These are phyloP conservation scores for Abscondita cerata DNA, from an alignment of 2,888 invertebrate species.

Conservation along the genomic window DNA sequence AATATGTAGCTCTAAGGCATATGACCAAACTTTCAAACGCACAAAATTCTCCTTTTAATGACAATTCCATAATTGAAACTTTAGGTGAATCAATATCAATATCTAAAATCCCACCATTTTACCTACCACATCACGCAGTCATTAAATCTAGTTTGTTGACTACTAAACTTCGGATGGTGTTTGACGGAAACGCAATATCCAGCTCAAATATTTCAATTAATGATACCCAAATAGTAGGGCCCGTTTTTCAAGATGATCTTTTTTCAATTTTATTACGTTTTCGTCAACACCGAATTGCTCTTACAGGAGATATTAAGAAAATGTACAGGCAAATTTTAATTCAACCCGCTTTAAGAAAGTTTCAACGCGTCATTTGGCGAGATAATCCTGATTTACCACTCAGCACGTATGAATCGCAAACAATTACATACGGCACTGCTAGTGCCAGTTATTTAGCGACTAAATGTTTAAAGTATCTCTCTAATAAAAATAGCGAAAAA, in stretches of 20 bases:
- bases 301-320: constrained; percentile 9
- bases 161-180: constrained; percentile 4
- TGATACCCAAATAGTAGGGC: constrained; percentile 2
- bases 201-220: neutral
- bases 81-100: neutral
- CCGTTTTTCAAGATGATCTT: neutral
- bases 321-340: constrained; percentile 10
- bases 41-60: too few relatives aligned
- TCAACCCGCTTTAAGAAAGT: neutral
- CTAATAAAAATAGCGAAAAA: too few relatives aligned
- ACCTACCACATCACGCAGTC: constrained; percentile 14
- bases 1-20: constrained; percentile 6
- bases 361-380: too few relatives aligned
- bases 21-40: neutral
- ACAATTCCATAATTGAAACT: too few relatives aligned
- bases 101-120: neutral
- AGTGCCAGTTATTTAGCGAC: too few relatives aligned
- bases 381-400: too few relatives aligned
- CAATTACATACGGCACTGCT: too few relatives aligned
- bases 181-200: constrained; percentile 1
- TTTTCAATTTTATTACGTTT: constrained; percentile 9
- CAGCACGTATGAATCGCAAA: too few relatives aligned
- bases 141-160: neutral
- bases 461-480: too few relatives aligned
- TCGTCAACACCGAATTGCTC: neutral